Evolutionary conservation across 2,888 invertebrate genomes (phyloP).

Genomic region (Myopa testacea): DNA sequence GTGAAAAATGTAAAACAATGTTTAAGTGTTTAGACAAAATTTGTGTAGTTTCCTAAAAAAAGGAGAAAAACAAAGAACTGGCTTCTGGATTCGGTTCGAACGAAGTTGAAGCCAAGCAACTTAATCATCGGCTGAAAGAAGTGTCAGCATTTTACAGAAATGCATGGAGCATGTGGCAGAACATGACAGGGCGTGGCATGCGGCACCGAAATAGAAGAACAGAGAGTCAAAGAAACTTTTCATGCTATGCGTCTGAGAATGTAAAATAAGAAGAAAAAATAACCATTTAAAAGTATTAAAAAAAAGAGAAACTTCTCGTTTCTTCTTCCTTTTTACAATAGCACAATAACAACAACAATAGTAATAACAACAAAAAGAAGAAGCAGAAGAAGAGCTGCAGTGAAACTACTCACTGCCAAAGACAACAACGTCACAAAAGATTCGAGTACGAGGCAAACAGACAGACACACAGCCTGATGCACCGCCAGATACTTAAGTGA

Average conservation of each 20-base stretch:
- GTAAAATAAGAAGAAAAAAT: background rate
- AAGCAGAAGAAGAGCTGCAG: background rate
- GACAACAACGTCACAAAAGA: background rate
- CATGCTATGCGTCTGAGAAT: conserved; percentile 8
- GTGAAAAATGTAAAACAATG: background rate
- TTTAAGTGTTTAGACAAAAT: background rate
- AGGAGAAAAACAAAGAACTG: background rate
- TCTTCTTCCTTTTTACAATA: too few relatives aligned
- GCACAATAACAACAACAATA: background rate
- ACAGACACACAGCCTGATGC: background rate
- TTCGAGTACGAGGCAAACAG: background rate
- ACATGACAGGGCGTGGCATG: conserved; percentile 34
- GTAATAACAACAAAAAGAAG: background rate
- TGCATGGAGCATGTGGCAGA: conserved; percentile 6
- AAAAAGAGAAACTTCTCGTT: too few relatives aligned
- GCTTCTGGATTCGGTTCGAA: background rate
- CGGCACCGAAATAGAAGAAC: conserved; percentile 4
- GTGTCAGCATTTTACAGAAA: conserved; percentile 23
- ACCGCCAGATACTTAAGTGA: background rate
- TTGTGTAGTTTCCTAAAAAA: background rate
- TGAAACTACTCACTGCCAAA: background rate
- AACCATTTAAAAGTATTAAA: background rate
- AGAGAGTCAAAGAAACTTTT: background rate
- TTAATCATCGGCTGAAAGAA: conserved; percentile 31
- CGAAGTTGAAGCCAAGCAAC: conserved; percentile 16